phyloP scores from a whole-genome alignment of 2,888 invertebrate genomes.

The Andrena camellia region DNA sequence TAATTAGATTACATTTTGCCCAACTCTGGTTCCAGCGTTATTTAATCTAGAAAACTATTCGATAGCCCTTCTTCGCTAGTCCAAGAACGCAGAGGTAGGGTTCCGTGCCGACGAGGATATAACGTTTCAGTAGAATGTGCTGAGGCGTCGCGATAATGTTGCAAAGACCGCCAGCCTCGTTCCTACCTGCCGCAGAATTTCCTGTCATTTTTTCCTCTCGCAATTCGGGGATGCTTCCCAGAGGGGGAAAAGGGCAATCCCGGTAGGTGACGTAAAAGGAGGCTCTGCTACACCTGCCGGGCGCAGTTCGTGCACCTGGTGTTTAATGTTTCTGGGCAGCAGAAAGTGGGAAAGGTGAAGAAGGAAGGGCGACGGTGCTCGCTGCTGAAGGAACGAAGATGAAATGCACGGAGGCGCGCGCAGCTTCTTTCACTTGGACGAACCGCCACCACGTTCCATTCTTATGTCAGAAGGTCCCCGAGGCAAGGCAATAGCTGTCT shows the following conservation, averaged over 20 bases:
- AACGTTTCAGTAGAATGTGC: neutral
- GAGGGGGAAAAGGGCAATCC: neutral
- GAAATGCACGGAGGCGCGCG: conserved; percentile 61
- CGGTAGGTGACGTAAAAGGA: neutral
- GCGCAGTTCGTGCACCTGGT: neutral
- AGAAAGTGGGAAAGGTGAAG: conserved; percentile 7
- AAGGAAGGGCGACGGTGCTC: conserved; percentile 35
- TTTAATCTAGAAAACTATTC: neutral
- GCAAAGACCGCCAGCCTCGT: neutral
- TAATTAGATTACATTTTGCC: no score
- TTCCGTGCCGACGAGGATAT: neutral
- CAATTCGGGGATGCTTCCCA: neutral
- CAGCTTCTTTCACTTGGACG: conserved; percentile 69
- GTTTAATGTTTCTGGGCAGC: neutral
- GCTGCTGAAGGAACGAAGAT: conserved; percentile 51
- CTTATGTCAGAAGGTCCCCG: conserved; percentile 56
- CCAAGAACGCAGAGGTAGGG: neutral
- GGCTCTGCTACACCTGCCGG: neutral
- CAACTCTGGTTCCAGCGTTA: no score
- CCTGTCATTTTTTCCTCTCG: neutral
- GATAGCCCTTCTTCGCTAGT: neutral
- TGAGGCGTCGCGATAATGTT: neutral
- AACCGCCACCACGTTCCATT: conserved; percentile 50
- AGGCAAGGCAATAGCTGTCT: conserved; percentile 61
- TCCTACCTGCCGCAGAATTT: neutral